A percentile compares a stretch with the other conserved stretches of the same genome.
Conservation (phyloP, 2,797 vertebrate species). For the Sus cebifrons region DNA sequence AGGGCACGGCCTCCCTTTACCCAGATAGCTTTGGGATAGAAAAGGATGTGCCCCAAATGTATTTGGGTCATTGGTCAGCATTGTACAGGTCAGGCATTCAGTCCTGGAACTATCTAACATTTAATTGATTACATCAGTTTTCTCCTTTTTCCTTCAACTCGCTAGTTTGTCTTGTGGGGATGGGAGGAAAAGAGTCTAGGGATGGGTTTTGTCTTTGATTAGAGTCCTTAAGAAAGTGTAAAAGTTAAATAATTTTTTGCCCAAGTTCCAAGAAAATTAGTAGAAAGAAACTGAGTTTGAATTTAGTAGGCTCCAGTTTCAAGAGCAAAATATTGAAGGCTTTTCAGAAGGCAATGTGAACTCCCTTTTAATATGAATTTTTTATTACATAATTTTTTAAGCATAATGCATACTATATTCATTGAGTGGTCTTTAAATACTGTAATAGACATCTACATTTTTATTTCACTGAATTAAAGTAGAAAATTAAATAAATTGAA, state of each 20-base stretch:
- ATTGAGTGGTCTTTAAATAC: constrained; percentile 57
- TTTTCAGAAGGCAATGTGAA: constrained; percentile 34
- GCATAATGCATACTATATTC: constrained; percentile 31
- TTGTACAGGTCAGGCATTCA: constrained; percentile 49
- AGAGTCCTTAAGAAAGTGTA: constrained; percentile 12
- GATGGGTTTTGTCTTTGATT: constrained; percentile 62
- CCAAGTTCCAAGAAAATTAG: constrained; percentile 46
- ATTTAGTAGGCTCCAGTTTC: constrained; percentile 35
- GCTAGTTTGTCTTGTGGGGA: constrained; percentile 64
- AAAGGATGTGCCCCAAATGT: constrained; percentile 65
- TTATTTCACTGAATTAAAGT: not conserved
- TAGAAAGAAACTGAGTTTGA: constrained; percentile 57
- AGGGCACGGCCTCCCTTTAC: constrained; percentile 86
- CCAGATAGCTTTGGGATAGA: constrained; percentile 78
- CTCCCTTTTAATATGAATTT: constrained; percentile 2
- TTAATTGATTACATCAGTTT: constrained; percentile 66
- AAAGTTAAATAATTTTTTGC: constrained; percentile 67
- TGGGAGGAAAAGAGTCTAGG: not conserved
- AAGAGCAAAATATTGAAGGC: constrained; percentile 35
- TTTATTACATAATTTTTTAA: not conserved
- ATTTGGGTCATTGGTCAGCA: constrained; percentile 77
- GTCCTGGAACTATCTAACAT: constrained; percentile 55
- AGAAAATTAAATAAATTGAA: constrained; percentile 61
- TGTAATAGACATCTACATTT: not conserved
- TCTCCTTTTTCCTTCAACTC: constrained; percentile 68